These are phyloP conservation scores for Oreochromis grahami DNA, from an alignment of 2,797 vertebrate species.

Conservation along the genomic window DNA sequence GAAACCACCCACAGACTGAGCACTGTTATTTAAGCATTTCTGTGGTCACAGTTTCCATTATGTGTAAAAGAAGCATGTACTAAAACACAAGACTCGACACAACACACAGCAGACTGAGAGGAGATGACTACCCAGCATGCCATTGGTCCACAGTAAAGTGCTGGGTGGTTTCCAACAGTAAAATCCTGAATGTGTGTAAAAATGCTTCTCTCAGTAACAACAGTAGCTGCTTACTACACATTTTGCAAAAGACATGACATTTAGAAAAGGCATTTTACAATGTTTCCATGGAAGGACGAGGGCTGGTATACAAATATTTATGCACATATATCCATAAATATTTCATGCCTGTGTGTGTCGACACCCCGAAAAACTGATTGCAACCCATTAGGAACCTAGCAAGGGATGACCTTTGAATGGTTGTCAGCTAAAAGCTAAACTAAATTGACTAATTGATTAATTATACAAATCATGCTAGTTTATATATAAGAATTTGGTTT, in stretches of 20 bases:
- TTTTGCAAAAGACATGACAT: neutral
- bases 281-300: neutral
- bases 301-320: neutral
- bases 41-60: slow-evolving; percentile 56
- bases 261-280: neutral
- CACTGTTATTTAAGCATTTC: slow-evolving; percentile 70
- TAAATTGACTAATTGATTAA: neutral
- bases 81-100: slow-evolving; percentile 30
- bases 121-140: slow-evolving; percentile 5
- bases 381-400: neutral
- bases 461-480: neutral
- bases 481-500: neutral
- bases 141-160: slow-evolving; percentile 2
- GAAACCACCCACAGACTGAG: slow-evolving; percentile 64
- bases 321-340: neutral
- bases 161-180: slow-evolving; percentile 8
- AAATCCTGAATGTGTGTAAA: neutral
- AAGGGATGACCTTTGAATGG: neutral
- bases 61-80: slow-evolving; percentile 52
- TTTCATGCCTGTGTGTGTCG: neutral
- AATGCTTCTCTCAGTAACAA: neutral
- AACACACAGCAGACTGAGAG: neutral
- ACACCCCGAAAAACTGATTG: accelerated
- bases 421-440: neutral
- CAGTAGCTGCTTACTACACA: neutral